Evolutionary conservation across 2,888 invertebrate species (phyloP), one percentile per base, ranked within the genome.

Genomic region (Subacronicta megacephala): DNA sequence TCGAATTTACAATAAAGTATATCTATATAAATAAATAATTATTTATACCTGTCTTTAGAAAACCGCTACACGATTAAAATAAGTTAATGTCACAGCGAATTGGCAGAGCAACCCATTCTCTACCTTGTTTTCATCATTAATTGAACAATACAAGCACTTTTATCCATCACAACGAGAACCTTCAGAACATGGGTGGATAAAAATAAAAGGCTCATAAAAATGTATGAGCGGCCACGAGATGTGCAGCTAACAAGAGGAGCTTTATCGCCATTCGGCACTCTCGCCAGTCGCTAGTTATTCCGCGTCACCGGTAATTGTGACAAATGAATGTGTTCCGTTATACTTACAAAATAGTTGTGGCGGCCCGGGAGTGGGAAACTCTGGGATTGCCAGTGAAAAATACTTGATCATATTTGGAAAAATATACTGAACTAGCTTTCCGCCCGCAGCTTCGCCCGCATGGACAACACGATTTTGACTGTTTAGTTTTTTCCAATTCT

Each of bases 291-390:
- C 62, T 89, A 89, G 93, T 93, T 93, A 93, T 93, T 93, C 93
- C 93, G 91, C 92, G 77, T 85, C 85, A 84, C 38, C 90, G 89
- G 90, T 93, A 91, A 93, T 93, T 90, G 87, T 92, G 93, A 93
- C 87, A 92, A 90, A 93, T 90, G 90, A 89, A 83, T 76, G 77
- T 83, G 73, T 84, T 85, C 82, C 80, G 82, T 84, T 85, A 87
- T 78, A 80, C 75, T 78, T 80, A 80, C 78, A 75, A 79, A 73
- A 59, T 63, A 62, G 64, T 61, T 62, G 63, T 74, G 49, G 40
- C 46, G 51, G 31, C 1, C 31, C 1, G 31, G 31, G 31, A 17
- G 42, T 44, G 49, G 40, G 49, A 47, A 62, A 20, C 26, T 15
- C 0, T 7, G 15, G 18, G 45, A 9, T 15, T 33, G 18, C 41